Conservation (phyloP, 2,113 vertebrate genomes). For the Cololabis saira region DNA sequence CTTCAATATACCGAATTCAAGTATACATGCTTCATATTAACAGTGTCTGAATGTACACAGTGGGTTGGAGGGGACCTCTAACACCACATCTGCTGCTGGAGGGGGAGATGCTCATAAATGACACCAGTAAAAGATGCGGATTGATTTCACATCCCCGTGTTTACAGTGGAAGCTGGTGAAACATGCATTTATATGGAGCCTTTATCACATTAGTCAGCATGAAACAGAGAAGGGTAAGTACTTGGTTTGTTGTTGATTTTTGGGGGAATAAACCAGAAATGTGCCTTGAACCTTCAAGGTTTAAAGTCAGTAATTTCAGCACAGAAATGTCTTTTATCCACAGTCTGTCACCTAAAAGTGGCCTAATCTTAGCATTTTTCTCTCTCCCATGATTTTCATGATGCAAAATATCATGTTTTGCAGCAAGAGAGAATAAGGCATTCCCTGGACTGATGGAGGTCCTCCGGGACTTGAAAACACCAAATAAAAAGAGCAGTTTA, state of each 20-base stretch:
- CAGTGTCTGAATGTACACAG: slow-evolving; percentile 46
- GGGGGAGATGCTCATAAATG: slow-evolving; percentile 15
- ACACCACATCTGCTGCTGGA: slow-evolving; percentile 22
- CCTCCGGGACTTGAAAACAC: slow-evolving; percentile 74
- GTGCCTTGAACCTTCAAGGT: slow-evolving; percentile 60
- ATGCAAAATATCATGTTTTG: slow-evolving; percentile 50
- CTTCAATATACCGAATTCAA: slow-evolving; percentile 58
- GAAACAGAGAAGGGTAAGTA: slow-evolving; percentile 42
- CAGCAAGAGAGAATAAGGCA: slow-evolving; percentile 79
- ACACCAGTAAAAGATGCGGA: slow-evolving; percentile 14
- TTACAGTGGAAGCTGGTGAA: slow-evolving; percentile 49
- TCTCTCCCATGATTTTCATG: slow-evolving; percentile 34
- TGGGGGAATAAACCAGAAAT: slow-evolving; percentile 57
- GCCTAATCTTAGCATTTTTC: slow-evolving; percentile 42
- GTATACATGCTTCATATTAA: slow-evolving; percentile 40
- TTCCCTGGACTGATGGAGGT: slow-evolving; percentile 78
- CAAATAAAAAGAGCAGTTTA: slow-evolving; percentile 72
- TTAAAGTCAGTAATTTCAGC: slow-evolving; percentile 59
- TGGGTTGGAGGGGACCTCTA: slow-evolving; percentile 27
- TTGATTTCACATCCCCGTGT: slow-evolving; percentile 14
- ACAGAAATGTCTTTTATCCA: slow-evolving; percentile 52
- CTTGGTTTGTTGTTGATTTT: slow-evolving; percentile 37
- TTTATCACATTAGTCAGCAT: slow-evolving; percentile 20
- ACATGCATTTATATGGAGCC: slow-evolving; percentile 14
- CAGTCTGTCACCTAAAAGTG: slow-evolving; percentile 45